phyloP scores from a whole-genome alignment of 2,888 invertebrate genomes.

The Villa cingulata region DNA sequence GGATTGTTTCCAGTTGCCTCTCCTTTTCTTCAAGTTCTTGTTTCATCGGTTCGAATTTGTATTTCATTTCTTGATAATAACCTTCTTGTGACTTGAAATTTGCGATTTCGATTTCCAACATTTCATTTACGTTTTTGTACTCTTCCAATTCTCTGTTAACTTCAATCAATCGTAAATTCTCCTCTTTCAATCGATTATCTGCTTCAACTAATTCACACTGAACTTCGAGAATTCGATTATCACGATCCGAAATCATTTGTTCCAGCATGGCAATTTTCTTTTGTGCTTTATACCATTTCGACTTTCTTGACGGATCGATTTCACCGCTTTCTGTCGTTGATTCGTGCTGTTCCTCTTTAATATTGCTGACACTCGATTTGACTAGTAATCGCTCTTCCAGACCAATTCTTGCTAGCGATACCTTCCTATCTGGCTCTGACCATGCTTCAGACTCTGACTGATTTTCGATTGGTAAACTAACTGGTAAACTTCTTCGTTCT shows the following conservation, averaged over 20 bases:
- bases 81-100: constrained; percentile 15
- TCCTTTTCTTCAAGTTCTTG: constrained; percentile 25
- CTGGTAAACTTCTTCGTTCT: constrained; percentile 29
- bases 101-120: constrained; percentile 23
- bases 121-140: constrained; percentile 22
- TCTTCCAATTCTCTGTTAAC: constrained; percentile 23
- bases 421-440: constrained; percentile 74
- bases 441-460: constrained; percentile 67
- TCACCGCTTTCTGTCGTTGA: constrained; percentile 13
- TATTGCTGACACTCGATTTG: constrained; percentile 21
- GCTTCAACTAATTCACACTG: constrained; percentile 31
- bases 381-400: constrained; percentile 36
- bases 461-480: constrained; percentile 19
- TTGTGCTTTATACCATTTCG: constrained; percentile 23
- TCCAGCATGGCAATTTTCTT: constrained; percentile 38
- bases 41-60: constrained; percentile 17
- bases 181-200: constrained; percentile 30
- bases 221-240: constrained; percentile 33
- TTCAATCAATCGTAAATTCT: constrained; percentile 19
- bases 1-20: constrained; percentile 28
- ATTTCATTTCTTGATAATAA: constrained; percentile 12
- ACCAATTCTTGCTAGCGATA: constrained; percentile 68
- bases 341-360: constrained; percentile 15
- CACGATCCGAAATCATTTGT: constrained; percentile 32
- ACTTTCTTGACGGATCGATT: constrained; percentile 19